These are phyloP conservation scores for Leucoma salicis DNA, from an alignment of 2,888 invertebrate genomes.

Conservation along the genomic window DNA sequence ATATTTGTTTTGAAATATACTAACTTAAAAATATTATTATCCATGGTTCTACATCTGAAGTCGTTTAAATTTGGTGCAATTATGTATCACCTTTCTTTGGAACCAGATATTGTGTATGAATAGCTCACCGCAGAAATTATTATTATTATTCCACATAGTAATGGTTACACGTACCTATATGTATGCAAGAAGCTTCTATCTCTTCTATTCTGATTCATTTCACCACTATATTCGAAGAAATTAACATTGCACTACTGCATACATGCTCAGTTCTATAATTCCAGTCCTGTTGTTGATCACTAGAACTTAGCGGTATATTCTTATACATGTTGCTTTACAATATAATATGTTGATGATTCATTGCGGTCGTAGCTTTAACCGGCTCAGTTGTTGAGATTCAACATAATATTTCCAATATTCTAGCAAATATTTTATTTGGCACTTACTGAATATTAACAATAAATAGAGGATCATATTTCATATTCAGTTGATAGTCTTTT, in stretches of 20 bases:
- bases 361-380: not conserved
- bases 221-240: conserved; percentile 20
- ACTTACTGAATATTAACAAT: conserved; percentile 29
- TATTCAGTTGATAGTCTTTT: conserved; percentile 49
- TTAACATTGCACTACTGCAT: conserved; percentile 21
- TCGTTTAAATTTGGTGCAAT: too few relatives aligned
- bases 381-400: not conserved
- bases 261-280: conserved; percentile 23
- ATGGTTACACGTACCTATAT: not conserved
- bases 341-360: conserved; percentile 34
- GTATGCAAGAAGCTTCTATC: conserved; percentile 8
- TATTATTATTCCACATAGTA: not conserved
- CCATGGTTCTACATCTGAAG: too few relatives aligned
- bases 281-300: conserved; percentile 19
- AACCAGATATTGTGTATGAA: too few relatives aligned
- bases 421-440: conserved; percentile 16
- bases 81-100: too few relatives aligned
- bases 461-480: conserved; percentile 53
- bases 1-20: too few relatives aligned
- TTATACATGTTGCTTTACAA: conserved; percentile 32
- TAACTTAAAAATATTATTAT: too few relatives aligned
- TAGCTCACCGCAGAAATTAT: too few relatives aligned
- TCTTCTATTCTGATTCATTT: conserved; percentile 8
- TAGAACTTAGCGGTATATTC: conserved; percentile 31
- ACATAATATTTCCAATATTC: not conserved